Evolutionary conservation across 2,797 vertebrate genomes (phyloP), one percentile per base, ranked within the genome.

Genomic region (Tangara arthus): DNA sequence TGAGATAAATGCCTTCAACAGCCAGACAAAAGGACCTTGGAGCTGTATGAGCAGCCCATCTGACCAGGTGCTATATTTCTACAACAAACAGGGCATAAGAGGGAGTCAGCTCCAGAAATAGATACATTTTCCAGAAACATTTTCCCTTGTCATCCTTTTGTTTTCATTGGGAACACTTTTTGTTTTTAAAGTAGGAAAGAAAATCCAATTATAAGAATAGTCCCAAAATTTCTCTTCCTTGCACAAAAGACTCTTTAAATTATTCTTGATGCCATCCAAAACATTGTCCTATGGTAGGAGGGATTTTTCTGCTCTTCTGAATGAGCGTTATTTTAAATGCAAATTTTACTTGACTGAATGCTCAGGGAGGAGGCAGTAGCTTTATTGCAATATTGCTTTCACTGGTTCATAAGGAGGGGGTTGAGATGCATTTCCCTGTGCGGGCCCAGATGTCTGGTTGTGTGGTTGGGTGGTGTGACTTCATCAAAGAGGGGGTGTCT

Each of bases 361-460:
- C 23, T 69, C 21, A 57, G 42, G 76, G 73, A 90, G 50, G 46
- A 79, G 28, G 32, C 26, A 34, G 23, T n/a, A 55, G 18, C 28
- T 57, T 95, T 32, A 32, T 18, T 83, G 66, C 46, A 65, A 32
- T 47, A 46, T 41, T 72, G 28, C n/a, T 55, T 87, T 52, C 28
- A 27, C 22, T 27, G 52, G 11, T 47, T 72, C 23, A 15, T n/a
- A 17, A 27, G 8, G n/a, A 64, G 35, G 9, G 3, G 15, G 11
- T 9, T 61, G 47, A 85, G 63, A n/a, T 13, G 12, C 5, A 8
- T 41, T 82, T 76, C 30, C 34, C 32, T 17, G 13, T 56, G 28
- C 0, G 0, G 18, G 13, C 14, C 49, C 56, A 46, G 44, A 30
- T 53, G 37, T 64, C 49, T 41, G 13, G 1, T 6, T 13, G 8